These are phyloP conservation scores for Saturnia pavonia DNA, from an alignment of 2,888 invertebrate genomes.

Conservation along the genomic window DNA sequence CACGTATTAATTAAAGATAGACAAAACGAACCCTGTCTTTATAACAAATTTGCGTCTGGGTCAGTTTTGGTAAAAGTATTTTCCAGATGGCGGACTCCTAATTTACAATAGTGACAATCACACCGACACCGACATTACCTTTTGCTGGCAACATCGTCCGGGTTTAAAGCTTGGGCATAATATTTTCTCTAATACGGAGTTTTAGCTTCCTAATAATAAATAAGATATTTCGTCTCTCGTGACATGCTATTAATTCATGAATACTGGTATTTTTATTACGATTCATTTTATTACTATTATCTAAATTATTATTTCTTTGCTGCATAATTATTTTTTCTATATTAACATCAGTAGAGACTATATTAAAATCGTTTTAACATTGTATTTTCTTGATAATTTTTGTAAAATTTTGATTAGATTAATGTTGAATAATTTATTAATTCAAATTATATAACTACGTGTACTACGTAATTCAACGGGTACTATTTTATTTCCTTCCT, in stretches of 20 bases:
- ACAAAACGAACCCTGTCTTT: not conserved
- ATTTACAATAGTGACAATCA: constrained; percentile 3
- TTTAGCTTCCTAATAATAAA: not conserved
- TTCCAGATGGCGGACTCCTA: not conserved
- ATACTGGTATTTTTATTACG: not conserved
- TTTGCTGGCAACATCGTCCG: not conserved
- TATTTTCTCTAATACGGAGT: not conserved
- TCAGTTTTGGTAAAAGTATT: not conserved
- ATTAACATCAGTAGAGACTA: too few relatives aligned
- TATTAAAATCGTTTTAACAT: too few relatives aligned
- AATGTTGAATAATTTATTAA: too few relatives aligned
- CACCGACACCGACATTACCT: not conserved
- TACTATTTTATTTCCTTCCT: too few relatives aligned
- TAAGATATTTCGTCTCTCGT: too few relatives aligned
- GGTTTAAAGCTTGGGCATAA: not conserved
- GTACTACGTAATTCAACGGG: too few relatives aligned
- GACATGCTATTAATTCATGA: not conserved
- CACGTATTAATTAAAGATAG: not conserved
- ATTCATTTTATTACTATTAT: too few relatives aligned
- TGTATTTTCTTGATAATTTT: too few relatives aligned
- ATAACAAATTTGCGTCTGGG: not conserved
- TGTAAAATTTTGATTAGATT: too few relatives aligned
- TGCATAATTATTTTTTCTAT: too few relatives aligned
- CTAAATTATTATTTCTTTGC: too few relatives aligned
- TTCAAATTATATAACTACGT: too few relatives aligned